Conservation (phyloP, 2,113 vertebrate genomes). For the Protomyctophum bolini region DNA sequence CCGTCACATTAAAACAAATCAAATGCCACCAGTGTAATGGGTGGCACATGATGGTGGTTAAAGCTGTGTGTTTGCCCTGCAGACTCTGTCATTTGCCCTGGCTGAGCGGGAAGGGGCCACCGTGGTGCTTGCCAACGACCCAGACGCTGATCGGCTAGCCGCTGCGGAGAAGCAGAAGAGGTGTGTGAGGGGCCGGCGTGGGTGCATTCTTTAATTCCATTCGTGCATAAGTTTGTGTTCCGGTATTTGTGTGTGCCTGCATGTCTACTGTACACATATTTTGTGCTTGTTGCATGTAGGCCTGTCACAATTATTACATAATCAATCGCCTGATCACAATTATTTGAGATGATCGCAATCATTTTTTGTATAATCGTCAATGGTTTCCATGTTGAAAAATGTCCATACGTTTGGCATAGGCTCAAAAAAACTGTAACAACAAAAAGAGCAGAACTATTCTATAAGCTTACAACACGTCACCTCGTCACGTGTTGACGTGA, state of each 20-base stretch:
- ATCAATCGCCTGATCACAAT: no score
- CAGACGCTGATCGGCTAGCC: conserved; percentile 94
- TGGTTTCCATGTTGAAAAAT: no score
- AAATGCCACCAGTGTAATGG: not conserved
- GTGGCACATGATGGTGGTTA: not conserved
- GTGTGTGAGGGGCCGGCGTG: conserved; percentile 60
- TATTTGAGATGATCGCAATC: no score
- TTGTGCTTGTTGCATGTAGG: not conserved
- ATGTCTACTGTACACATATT: not conserved
- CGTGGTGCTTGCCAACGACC: conserved; percentile 93
- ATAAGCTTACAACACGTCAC: no score
- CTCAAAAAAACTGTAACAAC: no score
- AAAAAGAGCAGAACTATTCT: no score
- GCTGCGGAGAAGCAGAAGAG: conserved; percentile 91
- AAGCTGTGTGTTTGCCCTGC: conserved; percentile 49
- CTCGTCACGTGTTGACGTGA: no score
- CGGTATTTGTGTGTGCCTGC: not conserved
- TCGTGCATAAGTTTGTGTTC: not conserved
- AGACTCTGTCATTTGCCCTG: conserved; percentile 93
- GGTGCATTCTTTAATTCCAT: not conserved
- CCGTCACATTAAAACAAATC: no score
- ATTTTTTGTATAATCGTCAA: no score
- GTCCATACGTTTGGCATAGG: no score
- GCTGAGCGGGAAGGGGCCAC: conserved; percentile 88
- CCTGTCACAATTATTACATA: no score